Conservation (phyloP, 2,888 invertebrate species). For the Campoplex capitator region DNA sequence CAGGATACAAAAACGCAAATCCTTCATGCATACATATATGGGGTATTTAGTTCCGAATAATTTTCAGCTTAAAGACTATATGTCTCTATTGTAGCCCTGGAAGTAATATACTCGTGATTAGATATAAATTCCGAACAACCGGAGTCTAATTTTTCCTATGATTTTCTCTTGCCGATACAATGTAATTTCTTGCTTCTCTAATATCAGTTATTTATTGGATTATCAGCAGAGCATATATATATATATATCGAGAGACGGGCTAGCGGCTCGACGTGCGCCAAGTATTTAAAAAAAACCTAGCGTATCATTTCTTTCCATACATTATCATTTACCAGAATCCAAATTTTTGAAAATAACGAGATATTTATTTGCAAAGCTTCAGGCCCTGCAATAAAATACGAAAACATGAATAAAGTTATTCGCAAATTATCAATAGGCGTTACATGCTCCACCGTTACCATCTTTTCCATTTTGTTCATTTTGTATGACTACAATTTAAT, state of each 20-base stretch:
- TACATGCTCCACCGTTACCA: background rate
- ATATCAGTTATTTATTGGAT: background rate
- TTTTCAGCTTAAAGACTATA: background rate
- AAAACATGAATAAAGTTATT: background rate
- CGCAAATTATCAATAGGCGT: background rate
- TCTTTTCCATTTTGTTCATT: background rate
- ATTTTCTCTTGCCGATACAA: background rate
- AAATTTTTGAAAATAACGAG: background rate
- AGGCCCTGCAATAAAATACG: background rate
- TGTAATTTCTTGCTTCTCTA: background rate
- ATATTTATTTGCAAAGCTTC: background rate
- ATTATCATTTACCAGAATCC: background rate
- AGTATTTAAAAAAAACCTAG: too few species aligned
- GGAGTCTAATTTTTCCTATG: background rate
- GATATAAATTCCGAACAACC: background rate
- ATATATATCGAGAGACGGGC: too few species aligned
- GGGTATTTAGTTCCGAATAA: background rate
- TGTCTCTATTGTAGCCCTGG: background rate
- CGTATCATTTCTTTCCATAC: too few species aligned
- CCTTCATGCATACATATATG: constrained; percentile 14
- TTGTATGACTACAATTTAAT: background rate
- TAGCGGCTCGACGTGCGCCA: too few species aligned
- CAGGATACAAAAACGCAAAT: constrained; percentile 35
- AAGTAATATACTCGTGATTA: background rate
- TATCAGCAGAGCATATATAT: background rate